Conservation (phyloP, 1,140 invertebrate genomes). For the Atta cephalotes region DNA sequence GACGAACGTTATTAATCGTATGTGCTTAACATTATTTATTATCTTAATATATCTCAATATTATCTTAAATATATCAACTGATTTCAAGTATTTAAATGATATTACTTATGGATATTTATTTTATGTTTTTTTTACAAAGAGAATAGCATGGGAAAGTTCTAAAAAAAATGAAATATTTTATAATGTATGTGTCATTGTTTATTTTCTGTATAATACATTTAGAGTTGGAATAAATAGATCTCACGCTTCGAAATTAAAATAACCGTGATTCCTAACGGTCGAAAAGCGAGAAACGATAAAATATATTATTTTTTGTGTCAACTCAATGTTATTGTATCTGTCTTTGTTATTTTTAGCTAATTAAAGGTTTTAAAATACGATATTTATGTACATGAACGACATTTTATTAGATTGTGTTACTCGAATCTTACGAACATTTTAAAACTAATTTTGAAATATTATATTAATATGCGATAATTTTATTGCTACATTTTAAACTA, state of each 20-base stretch:
- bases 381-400: background rate
- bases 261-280: background rate
- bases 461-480: background rate
- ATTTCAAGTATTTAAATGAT: conserved; percentile 4
- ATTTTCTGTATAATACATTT: background rate
- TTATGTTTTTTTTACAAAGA: background rate
- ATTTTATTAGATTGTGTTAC: background rate
- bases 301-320: background rate
- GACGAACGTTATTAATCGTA: background rate
- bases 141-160: background rate
- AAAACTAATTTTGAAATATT: conserved; percentile 1
- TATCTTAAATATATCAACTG: background rate
- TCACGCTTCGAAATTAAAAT: conserved; percentile 21
- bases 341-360: conserved; percentile 33
- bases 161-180: conserved; percentile 1
- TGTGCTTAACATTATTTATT: background rate
- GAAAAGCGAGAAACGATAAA: background rate
- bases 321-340: background rate
- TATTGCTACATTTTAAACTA: background rate
- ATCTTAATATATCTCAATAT: background rate
- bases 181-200: background rate
- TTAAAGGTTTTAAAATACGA: background rate
- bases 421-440: background rate
- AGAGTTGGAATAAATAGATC: background rate
- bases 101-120: background rate